These are phyloP conservation scores for Platyrinchus mystaceus DNA, from an alignment of 2,797 vertebrate genomes.

Conservation along the genomic window DNA sequence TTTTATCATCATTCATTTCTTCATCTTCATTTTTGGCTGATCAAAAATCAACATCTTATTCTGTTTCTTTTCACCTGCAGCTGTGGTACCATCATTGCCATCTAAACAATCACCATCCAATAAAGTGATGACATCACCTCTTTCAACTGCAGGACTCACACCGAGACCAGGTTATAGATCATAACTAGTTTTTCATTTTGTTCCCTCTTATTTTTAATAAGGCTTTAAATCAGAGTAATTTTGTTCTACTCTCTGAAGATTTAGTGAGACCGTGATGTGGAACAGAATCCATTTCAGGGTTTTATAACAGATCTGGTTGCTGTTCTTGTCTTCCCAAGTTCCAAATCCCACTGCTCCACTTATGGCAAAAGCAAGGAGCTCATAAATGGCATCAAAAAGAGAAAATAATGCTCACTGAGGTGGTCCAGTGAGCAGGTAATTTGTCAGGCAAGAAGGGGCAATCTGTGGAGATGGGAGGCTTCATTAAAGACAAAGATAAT, in stretches of 20 bases:
- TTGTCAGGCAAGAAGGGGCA: neutral
- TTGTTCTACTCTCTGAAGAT: neutral
- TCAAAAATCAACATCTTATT: neutral
- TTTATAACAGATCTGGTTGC: neutral
- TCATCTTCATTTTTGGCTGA: neutral
- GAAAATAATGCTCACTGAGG: neutral
- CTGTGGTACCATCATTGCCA: neutral
- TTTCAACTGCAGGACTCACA: neutral
- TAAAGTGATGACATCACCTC: neutral
- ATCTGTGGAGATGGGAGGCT: neutral
- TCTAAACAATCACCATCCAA: conserved; percentile 48
- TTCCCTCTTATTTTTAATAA: neutral
- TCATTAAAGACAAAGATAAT: neutral
- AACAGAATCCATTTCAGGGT: neutral
- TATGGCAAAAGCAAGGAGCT: neutral
- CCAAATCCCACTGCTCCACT: neutral
- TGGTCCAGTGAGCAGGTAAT: neutral
- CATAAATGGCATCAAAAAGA: neutral
- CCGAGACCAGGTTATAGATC: conserved; percentile 18
- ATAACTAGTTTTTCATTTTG: neutral
- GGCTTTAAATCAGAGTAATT: neutral
- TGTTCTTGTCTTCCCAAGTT: neutral
- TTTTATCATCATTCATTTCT: conserved; percentile 15
- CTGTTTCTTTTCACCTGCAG: conserved; percentile 20
- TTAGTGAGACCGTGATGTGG: neutral